phyloP scores from a whole-genome alignment of 53 echinoderm and acorn worm species.

The Holothuria leucospilota region DNA sequence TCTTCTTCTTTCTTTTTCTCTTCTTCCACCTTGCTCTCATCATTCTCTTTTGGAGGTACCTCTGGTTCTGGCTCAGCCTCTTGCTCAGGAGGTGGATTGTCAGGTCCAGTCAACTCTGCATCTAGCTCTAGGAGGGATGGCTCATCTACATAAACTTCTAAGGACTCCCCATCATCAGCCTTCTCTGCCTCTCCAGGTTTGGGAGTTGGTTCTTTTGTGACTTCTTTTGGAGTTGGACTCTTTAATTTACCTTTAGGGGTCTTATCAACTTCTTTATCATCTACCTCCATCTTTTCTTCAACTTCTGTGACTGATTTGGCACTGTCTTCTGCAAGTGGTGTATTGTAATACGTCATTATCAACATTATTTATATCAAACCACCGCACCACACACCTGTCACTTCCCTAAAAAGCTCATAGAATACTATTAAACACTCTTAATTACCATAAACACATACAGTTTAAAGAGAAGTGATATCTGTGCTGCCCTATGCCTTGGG shows the following conservation, averaged over 20 bases:
- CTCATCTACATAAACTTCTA: slow-evolving; percentile 97
- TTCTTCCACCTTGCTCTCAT: slow-evolving; percentile 9
- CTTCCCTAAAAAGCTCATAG: slow-evolving; percentile 31
- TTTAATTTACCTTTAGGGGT: slow-evolving; percentile 67
- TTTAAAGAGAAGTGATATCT: no score
- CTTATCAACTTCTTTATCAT: slow-evolving; percentile 24
- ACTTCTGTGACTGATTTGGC: slow-evolving; percentile 8
- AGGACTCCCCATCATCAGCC: slow-evolving; percentile 83
- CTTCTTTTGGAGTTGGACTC: slow-evolving; percentile 70
- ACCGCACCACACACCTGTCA: neutral
- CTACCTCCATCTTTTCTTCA: slow-evolving; percentile 29
- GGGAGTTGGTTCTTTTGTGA: slow-evolving; percentile 55
- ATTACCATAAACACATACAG: no score
- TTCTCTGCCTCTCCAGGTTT: slow-evolving; percentile 55
- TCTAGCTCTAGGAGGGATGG: slow-evolving; percentile 91
- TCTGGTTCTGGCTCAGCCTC: slow-evolving; percentile 31
- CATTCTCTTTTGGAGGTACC: slow-evolving; percentile 47
- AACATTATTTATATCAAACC: neutral
- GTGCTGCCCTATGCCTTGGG: no score
- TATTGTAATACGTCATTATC: slow-evolving; percentile 37
- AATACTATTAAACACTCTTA: neutral
- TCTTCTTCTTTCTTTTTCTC: slow-evolving; percentile 59
- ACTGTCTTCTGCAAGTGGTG: slow-evolving; percentile 38
- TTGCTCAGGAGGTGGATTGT: slow-evolving; percentile 46
- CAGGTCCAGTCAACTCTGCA: slow-evolving; percentile 82